Evolutionary conservation across 2,797 vertebrate genomes (phyloP), one percentile per base, ranked within the genome.

Genomic region (Chloroceryle amazona): DNA sequence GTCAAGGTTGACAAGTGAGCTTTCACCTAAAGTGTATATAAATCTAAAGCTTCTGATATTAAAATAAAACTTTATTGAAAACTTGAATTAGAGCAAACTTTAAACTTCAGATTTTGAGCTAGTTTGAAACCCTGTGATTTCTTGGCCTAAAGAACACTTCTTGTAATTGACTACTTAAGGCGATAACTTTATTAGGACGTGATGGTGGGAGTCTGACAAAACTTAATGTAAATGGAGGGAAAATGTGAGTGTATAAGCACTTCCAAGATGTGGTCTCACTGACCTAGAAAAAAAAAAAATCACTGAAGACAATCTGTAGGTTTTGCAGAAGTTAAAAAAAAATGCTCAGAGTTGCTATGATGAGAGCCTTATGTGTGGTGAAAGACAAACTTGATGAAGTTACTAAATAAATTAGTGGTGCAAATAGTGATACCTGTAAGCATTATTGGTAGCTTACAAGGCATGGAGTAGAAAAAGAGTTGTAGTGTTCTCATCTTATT

Each of bases 241-340:
- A 65, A 73, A 23, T 8, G 11, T 31, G 35, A 65, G 13, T 74
- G 21, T n/a, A 18, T 78, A 51, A 88, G 9, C 21, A 58, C 16
- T 3, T 85, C 39, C 9, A 31, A 5, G 22, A 13, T n/a, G 37
- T 52, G 2, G 16, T 42, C 13, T 68, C 21, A 10, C 10, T 49
- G 44, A 16, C 16, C 66, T 61, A 28, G 23, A 25, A n/a, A 79
- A 39, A 37, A 37, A 37, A 37, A 41, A 41, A 41, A 41, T 44
- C 16, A 9, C 22, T 0, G 17, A 67, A 63, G 5, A 19, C 33
- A 31, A 9, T 39, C 31, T 47, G 0, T 37, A 19, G 7, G 11
- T 55, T 68, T 13, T 3, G 22, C 7, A 58, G n/a, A 61, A 47
- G 9, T 13, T 6, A 72, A 22, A 54, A 51, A 54, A 51, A 28